Evolutionary conservation across 1,140 invertebrate genomes (phyloP).

Genomic region (Diploscapter pachys): DNA sequence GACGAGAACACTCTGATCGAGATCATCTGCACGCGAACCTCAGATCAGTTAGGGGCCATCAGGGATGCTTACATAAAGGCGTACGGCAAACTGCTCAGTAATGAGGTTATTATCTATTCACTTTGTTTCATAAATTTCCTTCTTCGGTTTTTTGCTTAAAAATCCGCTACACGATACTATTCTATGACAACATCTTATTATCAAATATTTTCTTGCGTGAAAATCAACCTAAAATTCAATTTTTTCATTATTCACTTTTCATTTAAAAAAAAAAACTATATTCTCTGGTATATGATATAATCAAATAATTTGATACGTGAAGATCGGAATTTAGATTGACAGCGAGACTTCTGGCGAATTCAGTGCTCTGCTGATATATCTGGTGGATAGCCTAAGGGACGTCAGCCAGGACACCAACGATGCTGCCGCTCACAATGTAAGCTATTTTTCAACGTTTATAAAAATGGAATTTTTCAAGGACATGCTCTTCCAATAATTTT

Average conservation of each 20-base stretch:
- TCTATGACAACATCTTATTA: no score
- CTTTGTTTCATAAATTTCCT: no score
- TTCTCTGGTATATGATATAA: neutral
- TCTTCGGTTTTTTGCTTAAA: no score
- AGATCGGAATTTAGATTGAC: conserved; percentile 64
- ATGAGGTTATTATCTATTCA: conserved; percentile 6
- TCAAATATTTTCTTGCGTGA: no score
- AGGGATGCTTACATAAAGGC: conserved; percentile 44
- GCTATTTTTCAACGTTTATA: neutral
- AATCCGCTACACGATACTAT: no score
- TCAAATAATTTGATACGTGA: neutral
- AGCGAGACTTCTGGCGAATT: conserved; percentile 88
- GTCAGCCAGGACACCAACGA: conserved; percentile 52
- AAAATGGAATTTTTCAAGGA: no score
- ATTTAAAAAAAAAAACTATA: no score
- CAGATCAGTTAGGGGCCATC: conserved; percentile 59
- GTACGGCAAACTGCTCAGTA: conserved; percentile 16
- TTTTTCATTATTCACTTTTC: no score
- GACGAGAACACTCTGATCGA: conserved; percentile 61
- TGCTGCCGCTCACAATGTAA: conserved; percentile 51
- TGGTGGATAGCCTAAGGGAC: conserved; percentile 48
- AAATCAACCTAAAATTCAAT: no score
- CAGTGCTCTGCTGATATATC: conserved; percentile 76
- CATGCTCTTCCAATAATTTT: no score
- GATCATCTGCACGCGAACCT: conserved; percentile 61